These are phyloP conservation scores for Choristoneura rosaceana DNA, from an alignment of 2,888 invertebrate species.

Conservation along the genomic window DNA sequence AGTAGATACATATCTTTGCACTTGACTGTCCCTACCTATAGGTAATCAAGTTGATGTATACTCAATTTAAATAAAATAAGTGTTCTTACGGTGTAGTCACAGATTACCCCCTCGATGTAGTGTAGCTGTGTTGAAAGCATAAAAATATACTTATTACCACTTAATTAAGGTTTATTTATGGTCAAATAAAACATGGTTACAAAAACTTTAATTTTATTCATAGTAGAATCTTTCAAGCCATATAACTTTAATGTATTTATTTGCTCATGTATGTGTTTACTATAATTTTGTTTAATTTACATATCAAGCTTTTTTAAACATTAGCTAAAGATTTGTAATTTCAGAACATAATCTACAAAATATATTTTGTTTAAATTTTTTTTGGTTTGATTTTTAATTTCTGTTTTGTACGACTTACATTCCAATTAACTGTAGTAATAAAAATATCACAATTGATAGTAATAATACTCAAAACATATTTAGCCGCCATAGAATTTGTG, in stretches of 20 bases:
- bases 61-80: too few species aligned
- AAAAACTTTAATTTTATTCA: slow-evolving; percentile 30
- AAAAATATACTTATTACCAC: background rate
- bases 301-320: background rate
- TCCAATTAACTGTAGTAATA: slow-evolving; percentile 27
- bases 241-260: slow-evolving; percentile 12
- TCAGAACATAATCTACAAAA: slow-evolving; percentile 17
- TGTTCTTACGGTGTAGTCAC: too few species aligned
- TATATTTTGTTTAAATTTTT: slow-evolving; percentile 5
- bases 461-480: slow-evolving; percentile 34
- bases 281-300: background rate
- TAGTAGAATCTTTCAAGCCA: slow-evolving; percentile 22
- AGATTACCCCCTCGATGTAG: too few species aligned
- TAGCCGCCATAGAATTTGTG: slow-evolving; percentile 43
- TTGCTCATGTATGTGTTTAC: slow-evolving; percentile 9
- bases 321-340: slow-evolving; percentile 10
- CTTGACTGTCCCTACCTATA: too few species aligned
- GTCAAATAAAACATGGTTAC: slow-evolving; percentile 20
- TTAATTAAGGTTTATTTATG: slow-evolving; percentile 7
- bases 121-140: too few species aligned
- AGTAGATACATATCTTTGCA: too few species aligned
- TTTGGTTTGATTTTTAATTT: slow-evolving; percentile 12
- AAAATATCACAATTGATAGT: slow-evolving; percentile 39
- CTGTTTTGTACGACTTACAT: slow-evolving; percentile 29
- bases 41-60: too few species aligned